Base-by-base conservation (phyloP, 2,888 invertebrate genomes). In the Drosophila suboccidentalis region DNA sequence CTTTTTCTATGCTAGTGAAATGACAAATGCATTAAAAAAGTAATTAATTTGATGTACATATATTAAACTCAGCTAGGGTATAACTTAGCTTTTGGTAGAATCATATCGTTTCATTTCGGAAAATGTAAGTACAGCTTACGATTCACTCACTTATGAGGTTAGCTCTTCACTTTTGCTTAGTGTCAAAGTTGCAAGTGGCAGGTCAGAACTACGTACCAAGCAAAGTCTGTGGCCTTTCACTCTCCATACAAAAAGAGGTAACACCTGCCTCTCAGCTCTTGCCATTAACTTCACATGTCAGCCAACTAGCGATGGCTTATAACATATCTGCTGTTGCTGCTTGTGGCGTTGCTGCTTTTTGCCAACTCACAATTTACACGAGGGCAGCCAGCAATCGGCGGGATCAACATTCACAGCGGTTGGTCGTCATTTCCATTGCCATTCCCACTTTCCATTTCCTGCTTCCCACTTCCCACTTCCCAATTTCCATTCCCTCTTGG, bases 351-450 rank as follows among this genome's bases (percentile, higher is more conserved):
- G 43, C 34, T 41, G 38, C 71, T 50, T 47, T 47, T 54, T 49
- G 50, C 50, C 55, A 53, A 57, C 36, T 46, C 53, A 49, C 39
- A 54, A 71, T 50, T 47, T 65, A 63, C 72, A 77, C 57, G 65
- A 32, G 70, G 55, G 55, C 22, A 22, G 22, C 22, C 55, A 41
- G 54, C 39, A 65, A 71, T 65, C 58, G 72, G 32, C 36, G 58
- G 64, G 49, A 64, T 73, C 61, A 59, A 58, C 74, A 51, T 57
- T 58, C 53, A 49, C 58, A 63, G 61, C 59, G 36, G 57, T 47
- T 43, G 73, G 53, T 51, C 47, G 46, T 41, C 47, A 50, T 32
- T 44, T 39, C 34, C 49, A 41, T 38, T 50, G 26, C 41, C 63
- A 53, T 51, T 17, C 13, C 49, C 57, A 26, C 43, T 17, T 13